Base-by-base conservation (phyloP, 2,797 vertebrate species). In the Cyprinodon diabolis region DNA sequence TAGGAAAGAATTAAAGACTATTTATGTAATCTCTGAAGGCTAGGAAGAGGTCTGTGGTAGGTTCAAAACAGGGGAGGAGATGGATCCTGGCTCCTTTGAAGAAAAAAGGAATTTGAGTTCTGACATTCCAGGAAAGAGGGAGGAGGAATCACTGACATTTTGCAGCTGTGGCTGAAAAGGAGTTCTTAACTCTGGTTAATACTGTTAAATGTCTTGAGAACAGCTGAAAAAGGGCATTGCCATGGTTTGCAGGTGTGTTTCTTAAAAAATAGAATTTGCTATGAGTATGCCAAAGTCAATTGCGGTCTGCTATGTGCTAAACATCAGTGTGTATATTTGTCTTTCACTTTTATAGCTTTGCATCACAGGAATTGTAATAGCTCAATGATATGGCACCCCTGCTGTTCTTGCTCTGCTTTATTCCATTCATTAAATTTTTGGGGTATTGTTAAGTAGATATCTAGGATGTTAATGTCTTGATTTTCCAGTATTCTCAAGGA, bases 61-160 rank as follows among this genome's bases (percentile, higher is more conserved):
- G 75, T 85, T 84, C 76, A 84, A 82, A 89, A 80, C 79, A 74
- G 79, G 76, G 86, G 81, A 84, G 86, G 82, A 86, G 86, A 88
- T 78, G 69, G 70, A 84, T 80, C 83, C 56, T 81, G 78, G 77
- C 55, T 45, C 76, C 76, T 89, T 89, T 91, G 88, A 92, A 89
- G 89, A 85, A 85, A 84, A 82, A 45, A 66, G 72, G 74, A 71
- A 76, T 69, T 68, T 78, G 67, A 80, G 83, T 66, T 69, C 68
- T 91, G 91, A 90, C 89, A 86, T 85, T 84, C 79, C 84, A 87
- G 66, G 78, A 69, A 83, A 80, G 85, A 85, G 74, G 85, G 73
- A 47, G 86, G 79, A 81, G 82, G 74, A 81, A 90, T 84, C 74
- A 84, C 82, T 86, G 90, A 90, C 86, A 90, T 84, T 87, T 91